phyloP scores from a whole-genome alignment of 2,113 vertebrate species.

The Apodemus sylvaticus region DNA sequence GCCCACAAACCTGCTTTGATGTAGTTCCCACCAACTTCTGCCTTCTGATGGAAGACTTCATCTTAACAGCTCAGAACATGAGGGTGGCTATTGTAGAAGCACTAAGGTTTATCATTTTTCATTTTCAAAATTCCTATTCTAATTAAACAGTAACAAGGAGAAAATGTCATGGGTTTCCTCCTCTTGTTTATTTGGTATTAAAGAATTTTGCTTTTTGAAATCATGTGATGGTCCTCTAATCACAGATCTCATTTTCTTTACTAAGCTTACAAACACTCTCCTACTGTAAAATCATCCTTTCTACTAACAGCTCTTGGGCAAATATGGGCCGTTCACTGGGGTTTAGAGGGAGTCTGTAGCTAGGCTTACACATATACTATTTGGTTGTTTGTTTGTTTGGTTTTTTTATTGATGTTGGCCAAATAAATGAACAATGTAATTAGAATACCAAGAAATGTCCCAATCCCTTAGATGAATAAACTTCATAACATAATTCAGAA shows the following conservation, averaged over 20 bases:
- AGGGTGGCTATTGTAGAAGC: neutral
- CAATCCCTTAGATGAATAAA: neutral
- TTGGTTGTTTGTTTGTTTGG: neutral
- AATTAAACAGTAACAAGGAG: slow-evolving; percentile 27
- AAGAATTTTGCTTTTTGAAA: slow-evolving; percentile 49
- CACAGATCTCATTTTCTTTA: neutral
- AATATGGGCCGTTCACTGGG: slow-evolving; percentile 30
- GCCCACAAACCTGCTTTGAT: neutral
- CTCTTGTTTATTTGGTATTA: slow-evolving; percentile 30
- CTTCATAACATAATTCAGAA: slow-evolving; percentile 36
- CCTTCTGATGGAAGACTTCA: neutral
- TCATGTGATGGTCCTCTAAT: slow-evolving; percentile 17
- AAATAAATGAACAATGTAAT: slow-evolving; percentile 30
- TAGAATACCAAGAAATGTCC: neutral
- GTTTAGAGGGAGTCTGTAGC: slow-evolving; percentile 17
- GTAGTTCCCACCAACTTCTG: neutral
- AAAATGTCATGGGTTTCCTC: neutral
- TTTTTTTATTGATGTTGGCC: neutral
- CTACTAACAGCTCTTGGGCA: slow-evolving; percentile 20
- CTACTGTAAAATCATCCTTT: neutral
- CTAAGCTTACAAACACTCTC: neutral
- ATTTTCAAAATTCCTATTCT: slow-evolving; percentile 4
- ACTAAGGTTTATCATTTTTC: neutral
- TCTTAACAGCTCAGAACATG: neutral
- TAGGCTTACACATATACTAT: slow-evolving; percentile 50